Base-by-base conservation (phyloP, 1,140 invertebrate genomes). In the Zaprionus nigranus region DNA sequence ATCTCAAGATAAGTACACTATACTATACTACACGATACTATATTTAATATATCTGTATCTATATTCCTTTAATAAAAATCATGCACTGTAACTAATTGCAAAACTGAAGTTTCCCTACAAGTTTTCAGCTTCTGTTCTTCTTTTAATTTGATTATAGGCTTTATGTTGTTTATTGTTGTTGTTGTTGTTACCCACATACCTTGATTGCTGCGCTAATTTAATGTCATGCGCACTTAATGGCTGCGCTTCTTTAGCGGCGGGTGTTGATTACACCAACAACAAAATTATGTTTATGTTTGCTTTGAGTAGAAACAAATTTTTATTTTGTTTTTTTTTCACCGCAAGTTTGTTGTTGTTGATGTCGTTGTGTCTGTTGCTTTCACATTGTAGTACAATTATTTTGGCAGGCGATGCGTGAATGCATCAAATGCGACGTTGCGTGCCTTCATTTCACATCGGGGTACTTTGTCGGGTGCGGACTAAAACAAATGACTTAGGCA, bases 111-210 rank as follows among this genome's bases (percentile, higher is more conserved):
- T 72, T 69, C 64, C 67, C 64, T 46, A 51, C 46, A 30, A 54
- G 34, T 69, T 81, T 61, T 80, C 26, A 57, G 56, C 64, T 75
- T 46, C 22, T 81, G 73, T 81, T 90, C 30, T 72, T 62, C 38
- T 73, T 62, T 66, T 90, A 77, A 90, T 90, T 90, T 90, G 78
- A 90, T 90, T 90, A 90, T 79, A 65, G 88, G 62, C 67, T 69
- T 76, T 84, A 75, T 46, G 43, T 34, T 79, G 71, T 70, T 43
- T 70, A 38, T 49, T 58, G 36, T 30, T 43, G n/a, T 40, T 66
- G 34, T 40, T 54, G 26, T 34, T 61, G 49, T 51, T 26, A 22
- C 20, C 24, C 56, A 28, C 24, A 53, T 67, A 71, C 62, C 66
- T 75, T 68, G 78, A 84, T 77, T 81, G 81, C 73, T 71, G 81